Evolutionary conservation across 2,797 vertebrate genomes (phyloP).

Genomic region (Premnoplex brunnescens): DNA sequence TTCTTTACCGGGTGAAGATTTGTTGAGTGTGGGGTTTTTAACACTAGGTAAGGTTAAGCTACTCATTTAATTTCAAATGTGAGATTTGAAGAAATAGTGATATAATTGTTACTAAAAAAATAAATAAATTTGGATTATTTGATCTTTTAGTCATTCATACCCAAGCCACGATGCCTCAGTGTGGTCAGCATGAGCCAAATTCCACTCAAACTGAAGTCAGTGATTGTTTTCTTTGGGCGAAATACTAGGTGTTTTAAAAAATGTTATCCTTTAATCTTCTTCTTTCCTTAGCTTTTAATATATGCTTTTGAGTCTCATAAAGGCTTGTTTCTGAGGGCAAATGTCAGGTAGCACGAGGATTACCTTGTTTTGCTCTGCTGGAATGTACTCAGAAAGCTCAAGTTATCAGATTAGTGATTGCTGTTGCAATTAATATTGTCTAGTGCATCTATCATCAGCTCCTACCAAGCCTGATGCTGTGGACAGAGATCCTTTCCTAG

Average conservation of each 20-base stretch:
- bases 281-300: constrained; percentile 6
- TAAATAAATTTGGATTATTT: neutral
- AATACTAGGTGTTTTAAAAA: neutral
- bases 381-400: constrained; percentile 12
- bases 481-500: neutral
- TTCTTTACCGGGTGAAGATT: neutral
- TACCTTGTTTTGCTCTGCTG: constrained; percentile 46
- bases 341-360: constrained; percentile 20
- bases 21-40: neutral
- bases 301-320: neutral
- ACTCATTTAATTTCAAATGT: neutral
- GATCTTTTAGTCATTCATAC: neutral
- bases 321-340: constrained; percentile 13
- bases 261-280: constrained; percentile 22
- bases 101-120: neutral
- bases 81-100: neutral
- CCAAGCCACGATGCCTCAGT: neutral
- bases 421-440: constrained; percentile 41
- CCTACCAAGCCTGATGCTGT: neutral
- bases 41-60: neutral
- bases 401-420: constrained; percentile 20
- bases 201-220: neutral
- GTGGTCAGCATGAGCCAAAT: neutral
- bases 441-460: constrained; percentile 4
- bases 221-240: neutral